A percentile compares a stretch with the other conserved stretches of the same genome.
These are phyloP conservation scores for Patella vulgata DNA, from an alignment of 1,140 invertebrate genomes.

Conservation along the genomic window DNA sequence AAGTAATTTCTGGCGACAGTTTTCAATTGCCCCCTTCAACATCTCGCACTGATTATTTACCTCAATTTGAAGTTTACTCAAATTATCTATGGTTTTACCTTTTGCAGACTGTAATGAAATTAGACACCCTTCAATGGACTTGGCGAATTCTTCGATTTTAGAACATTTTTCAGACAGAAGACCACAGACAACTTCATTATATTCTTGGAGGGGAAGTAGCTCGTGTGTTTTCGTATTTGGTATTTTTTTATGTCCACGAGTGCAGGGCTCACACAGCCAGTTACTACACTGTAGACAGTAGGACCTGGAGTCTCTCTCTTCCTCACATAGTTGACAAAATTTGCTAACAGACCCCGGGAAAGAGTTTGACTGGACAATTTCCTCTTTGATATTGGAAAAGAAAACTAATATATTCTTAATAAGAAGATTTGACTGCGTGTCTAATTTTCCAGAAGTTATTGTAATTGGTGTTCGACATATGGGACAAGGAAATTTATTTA, in stretches of 20 bases:
- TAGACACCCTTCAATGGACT: too few species aligned
- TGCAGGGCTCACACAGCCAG: conserved; percentile 24
- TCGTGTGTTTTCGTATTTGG: conserved; percentile 16
- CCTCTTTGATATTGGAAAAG: background rate
- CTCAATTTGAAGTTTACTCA: too few species aligned
- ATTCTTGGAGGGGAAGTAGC: background rate
- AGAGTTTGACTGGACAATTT: background rate
- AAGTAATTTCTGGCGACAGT: too few species aligned
- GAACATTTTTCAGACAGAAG: too few species aligned
- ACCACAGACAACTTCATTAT: background rate
- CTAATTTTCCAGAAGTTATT: conserved; percentile 15
- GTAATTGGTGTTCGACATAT: conserved; percentile 9
- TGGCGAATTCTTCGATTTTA: too few species aligned
- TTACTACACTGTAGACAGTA: conserved; percentile 19
- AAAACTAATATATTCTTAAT: conserved; percentile 3
- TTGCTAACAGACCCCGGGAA: background rate
- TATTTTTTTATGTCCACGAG: conserved; percentile 15
- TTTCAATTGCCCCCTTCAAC: too few species aligned
- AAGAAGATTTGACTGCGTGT: conserved; percentile 15
- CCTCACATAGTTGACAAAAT: conserved; percentile 9
- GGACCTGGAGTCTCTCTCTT: conserved; percentile 2
- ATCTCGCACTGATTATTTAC: too few species aligned
- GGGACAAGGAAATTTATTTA: conserved; percentile 17
- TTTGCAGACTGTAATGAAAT: too few species aligned
- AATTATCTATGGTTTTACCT: too few species aligned